Evolutionary conservation across 2,888 invertebrate genomes (phyloP), one percentile per base, ranked within the genome.

Genomic region (Lamproptera curius): DNA sequence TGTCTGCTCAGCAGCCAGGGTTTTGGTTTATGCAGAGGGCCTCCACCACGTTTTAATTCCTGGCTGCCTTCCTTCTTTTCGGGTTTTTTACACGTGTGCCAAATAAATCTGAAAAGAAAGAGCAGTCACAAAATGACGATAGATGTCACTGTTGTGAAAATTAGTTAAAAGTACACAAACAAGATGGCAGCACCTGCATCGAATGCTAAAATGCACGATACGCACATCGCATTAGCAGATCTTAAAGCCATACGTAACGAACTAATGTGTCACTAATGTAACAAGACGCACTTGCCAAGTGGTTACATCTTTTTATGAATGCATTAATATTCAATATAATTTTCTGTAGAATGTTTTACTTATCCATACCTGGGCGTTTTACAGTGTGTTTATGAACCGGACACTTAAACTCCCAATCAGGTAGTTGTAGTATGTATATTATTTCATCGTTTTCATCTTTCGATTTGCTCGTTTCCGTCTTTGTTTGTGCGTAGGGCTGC

Each of bases 1-100:
- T 80, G 80, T 55, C 87, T 71, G 50, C 85, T 86, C 0, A 86
- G 67, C 4, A 87, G 61, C 86, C 86, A 86, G 0, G 86, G 87
- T 53, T 86, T 86, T 0, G 87, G 86, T 53, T 77, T 84, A 28
- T 79, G 68, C 11, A 78, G 13, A 0, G 82, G 81, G 39, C 86
- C 86, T 10, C 76, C 75, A 1, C 83, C 82, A 50, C 56, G 65
- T 56, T 76, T 82, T 14, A 59, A 41, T 53, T 72, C 73, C 0
- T 56, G 60, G 11, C 59, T 52, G 35, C 64, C 62, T 15, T 53
- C 63, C 44, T 62, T 61, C 14, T 56, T 55, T 1, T 49, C 44
- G 0, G 65, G 33, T 55, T 81, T 85, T 62, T 84, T 84, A 55
- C 82, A 81, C 0, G 86, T 76, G 62, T 85, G 86, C 84, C 84